Evolutionary conservation across 2,113 vertebrate genomes (phyloP).

Genomic region (Nyctibius bracteatus): DNA sequence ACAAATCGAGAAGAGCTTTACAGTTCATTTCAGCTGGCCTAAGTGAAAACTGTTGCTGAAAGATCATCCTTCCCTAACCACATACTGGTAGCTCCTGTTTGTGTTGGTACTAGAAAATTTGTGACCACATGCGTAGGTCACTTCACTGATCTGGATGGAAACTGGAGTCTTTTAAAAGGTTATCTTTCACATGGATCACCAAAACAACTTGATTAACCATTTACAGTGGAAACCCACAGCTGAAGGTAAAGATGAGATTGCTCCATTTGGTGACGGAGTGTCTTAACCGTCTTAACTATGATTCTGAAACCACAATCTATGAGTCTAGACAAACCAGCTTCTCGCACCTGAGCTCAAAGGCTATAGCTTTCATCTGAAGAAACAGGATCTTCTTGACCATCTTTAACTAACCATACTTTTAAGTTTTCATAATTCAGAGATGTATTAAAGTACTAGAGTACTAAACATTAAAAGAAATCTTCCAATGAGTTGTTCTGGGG

Average conservation of each 20-base stretch:
- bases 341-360: neutral
- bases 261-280: neutral
- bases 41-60: neutral
- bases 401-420: neutral
- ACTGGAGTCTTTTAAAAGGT: neutral
- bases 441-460: neutral
- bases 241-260: neutral
- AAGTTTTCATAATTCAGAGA: neutral
- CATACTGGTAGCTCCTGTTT: neutral
- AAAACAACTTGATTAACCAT: neutral
- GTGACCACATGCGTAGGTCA: neutral
- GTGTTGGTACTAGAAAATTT: neutral
- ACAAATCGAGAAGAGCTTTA: neutral
- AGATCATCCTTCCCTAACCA: neutral
- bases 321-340: neutral
- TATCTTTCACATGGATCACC: neutral
- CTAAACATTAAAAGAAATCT: neutral
- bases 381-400: neutral
- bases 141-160: neutral
- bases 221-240: neutral
- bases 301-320: neutral
- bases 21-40: neutral
- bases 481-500: neutral
- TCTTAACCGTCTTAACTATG: neutral
- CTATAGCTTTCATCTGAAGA: neutral